A percentile compares a stretch with the other conserved stretches of the same genome.
Evolutionary conservation across 2,888 invertebrate genomes (phyloP).

Genomic region (Drosophila putrida): DNA sequence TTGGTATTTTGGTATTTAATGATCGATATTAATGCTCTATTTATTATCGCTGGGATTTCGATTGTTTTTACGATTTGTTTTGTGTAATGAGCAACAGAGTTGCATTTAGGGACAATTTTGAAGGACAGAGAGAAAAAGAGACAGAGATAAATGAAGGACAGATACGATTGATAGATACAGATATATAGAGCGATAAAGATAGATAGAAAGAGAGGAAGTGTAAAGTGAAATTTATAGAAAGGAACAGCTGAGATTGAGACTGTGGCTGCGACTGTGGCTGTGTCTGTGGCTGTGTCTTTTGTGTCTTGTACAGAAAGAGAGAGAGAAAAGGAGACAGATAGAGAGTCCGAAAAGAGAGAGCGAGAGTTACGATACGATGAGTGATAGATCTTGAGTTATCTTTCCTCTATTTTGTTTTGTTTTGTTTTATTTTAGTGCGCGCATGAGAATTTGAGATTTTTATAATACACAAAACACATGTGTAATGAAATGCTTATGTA

Average conservation of each 20-base stretch:
- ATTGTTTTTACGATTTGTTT: constrained; percentile 8
- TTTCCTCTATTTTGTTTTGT: not conserved
- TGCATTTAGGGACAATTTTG: constrained; percentile 13
- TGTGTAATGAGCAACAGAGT: constrained; percentile 24
- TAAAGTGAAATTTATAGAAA: constrained; percentile 5
- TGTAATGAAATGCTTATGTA: constrained; percentile 22
- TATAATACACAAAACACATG: constrained; percentile 19
- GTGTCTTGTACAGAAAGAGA: constrained; percentile 29
- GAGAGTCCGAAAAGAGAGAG: constrained; percentile 1
- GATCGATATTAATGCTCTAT: constrained; percentile 17
- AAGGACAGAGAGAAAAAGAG: constrained; percentile 5
- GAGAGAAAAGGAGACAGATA: not conserved
- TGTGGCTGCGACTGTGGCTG: not conserved
- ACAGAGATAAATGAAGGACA: constrained; percentile 27
- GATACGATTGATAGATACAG: constrained; percentile 11
- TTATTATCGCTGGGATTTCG: constrained; percentile 15
- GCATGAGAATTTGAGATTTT: constrained; percentile 32
- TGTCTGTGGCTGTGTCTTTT: too few species aligned
- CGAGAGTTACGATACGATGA: constrained; percentile 19
- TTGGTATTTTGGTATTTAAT: not conserved
- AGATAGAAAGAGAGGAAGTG: constrained; percentile 5
- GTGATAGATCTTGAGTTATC: constrained; percentile 18
- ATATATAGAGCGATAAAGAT: constrained; percentile 17
- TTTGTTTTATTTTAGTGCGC: constrained; percentile 29
- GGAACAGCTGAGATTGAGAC: not conserved